phyloP scores from a whole-genome alignment of 2,797 vertebrate species.

The Xiphorhynchus erythropygius region DNA sequence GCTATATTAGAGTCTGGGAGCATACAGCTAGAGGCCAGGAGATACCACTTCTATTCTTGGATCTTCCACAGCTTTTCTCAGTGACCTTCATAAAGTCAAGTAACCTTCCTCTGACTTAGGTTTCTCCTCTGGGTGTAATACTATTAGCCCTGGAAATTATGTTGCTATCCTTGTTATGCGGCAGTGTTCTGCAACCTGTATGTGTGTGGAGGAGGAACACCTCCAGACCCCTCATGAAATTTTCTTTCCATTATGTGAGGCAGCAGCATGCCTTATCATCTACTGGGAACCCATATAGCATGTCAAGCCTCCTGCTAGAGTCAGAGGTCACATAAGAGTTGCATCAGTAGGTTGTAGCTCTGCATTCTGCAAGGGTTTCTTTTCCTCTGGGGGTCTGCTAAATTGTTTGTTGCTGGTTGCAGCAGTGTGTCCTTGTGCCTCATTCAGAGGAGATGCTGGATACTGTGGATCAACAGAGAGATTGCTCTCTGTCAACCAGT shows the following conservation, averaged over 20 bases:
- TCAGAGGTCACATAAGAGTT: neutral
- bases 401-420: rapidly evolving
- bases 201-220: neutral
- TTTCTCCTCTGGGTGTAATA: neutral
- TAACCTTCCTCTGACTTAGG: neutral
- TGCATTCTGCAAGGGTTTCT: neutral
- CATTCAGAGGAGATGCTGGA: neutral
- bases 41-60: neutral
- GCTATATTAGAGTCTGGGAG: neutral
- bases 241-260: neutral
- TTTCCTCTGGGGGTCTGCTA: neutral
- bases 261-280: neutral
- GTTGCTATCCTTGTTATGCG: neutral
- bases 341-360: neutral
- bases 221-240: neutral
- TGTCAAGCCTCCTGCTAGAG: rapidly evolving
- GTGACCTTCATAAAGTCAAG: neutral
- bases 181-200: neutral
- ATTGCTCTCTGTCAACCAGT: neutral
- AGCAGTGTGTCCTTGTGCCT: neutral
- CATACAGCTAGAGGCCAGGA: neutral
- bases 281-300: neutral
- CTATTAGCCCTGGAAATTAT: neutral
- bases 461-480: neutral
- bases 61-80: neutral